Evolutionary conservation across 2,797 vertebrate genomes (phyloP).

Genomic region (Melanotaenia pygmaea): DNA sequence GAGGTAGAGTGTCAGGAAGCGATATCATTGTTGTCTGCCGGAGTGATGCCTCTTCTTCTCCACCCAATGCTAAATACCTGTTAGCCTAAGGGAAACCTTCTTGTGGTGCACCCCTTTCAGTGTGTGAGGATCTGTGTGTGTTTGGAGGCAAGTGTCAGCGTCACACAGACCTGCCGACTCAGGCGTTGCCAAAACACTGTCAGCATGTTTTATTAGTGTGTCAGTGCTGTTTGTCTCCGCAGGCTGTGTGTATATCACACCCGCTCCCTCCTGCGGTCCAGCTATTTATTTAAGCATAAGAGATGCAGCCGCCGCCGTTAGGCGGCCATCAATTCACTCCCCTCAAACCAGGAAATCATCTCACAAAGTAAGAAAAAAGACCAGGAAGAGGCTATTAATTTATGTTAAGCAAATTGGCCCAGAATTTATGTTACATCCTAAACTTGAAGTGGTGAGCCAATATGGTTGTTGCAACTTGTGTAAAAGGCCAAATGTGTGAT

Average conservation of each 20-base stretch:
- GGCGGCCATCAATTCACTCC: constrained; percentile 63
- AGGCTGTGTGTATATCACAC: constrained; percentile 63
- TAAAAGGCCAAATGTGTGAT: constrained; percentile 49
- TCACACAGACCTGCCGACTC: constrained; percentile 70
- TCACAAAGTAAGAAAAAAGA: constrained; percentile 11
- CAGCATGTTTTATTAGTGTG: constrained; percentile 79
- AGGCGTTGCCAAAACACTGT: constrained; percentile 78
- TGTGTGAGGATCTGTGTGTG: constrained; percentile 26
- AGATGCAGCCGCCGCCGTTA: constrained; percentile 59
- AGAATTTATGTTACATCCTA: constrained; percentile 59
- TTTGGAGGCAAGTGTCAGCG: constrained; percentile 58
- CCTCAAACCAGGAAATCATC: constrained; percentile 59
- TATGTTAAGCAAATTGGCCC: constrained; percentile 55
- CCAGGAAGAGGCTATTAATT: constrained; percentile 53
- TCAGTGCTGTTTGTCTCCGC: constrained; percentile 73
- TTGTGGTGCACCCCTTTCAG: constrained; percentile 12
- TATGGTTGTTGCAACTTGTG: constrained; percentile 22
- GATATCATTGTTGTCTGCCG: constrained; percentile 78
- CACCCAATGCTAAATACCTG: constrained; percentile 71
- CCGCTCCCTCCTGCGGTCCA: constrained; percentile 41
- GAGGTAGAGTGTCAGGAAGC: constrained; percentile 74
- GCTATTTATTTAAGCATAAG: constrained; percentile 71
- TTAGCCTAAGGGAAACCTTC: constrained; percentile 58
- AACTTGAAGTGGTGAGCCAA: constrained; percentile 40
- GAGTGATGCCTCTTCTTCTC: constrained; percentile 70